Evolutionary conservation across 1,140 invertebrate species (phyloP).

Genomic region (Agrypnia vestita): DNA sequence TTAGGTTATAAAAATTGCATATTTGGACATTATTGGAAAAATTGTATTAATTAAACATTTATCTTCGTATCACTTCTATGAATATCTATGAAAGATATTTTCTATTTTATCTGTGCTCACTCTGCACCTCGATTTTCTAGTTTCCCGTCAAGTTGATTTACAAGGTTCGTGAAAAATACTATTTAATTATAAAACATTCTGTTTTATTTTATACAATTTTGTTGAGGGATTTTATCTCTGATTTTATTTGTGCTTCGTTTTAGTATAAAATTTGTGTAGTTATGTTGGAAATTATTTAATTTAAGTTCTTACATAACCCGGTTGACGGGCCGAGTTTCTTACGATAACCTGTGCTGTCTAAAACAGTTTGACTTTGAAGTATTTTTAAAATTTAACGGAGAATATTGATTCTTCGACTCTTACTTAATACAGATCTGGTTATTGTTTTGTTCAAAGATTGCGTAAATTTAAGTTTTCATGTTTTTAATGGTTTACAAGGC

Average conservation of each 20-base stretch:
- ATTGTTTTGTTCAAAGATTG: background rate
- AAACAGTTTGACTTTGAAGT: background rate
- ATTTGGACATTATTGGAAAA: too few species aligned
- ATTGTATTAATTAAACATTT: too few species aligned
- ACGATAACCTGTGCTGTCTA: constrained; percentile 8
- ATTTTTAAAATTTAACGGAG: background rate
- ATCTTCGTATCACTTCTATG: background rate
- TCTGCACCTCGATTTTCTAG: constrained; percentile 31
- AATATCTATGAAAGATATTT: constrained; percentile 18
- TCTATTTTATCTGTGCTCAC: constrained; percentile 23
- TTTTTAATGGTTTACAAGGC: background rate
- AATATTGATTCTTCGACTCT: background rate
- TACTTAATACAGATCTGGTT: background rate
- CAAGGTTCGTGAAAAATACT: constrained; percentile 22
- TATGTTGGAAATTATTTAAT: background rate
- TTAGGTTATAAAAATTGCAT: too few species aligned
- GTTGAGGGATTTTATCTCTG: background rate
- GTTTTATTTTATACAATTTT: background rate
- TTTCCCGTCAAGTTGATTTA: constrained; percentile 1
- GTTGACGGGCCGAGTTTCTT: constrained; percentile 14
- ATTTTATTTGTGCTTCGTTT: background rate
- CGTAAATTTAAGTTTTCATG: background rate
- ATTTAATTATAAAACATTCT: background rate
- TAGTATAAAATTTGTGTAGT: background rate
- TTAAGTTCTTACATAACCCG: constrained; percentile 40